Evolutionary conservation across 1,140 invertebrate genomes (phyloP), one percentile per base, ranked within the genome.

Genomic region (Lepidurus arcticus): DNA sequence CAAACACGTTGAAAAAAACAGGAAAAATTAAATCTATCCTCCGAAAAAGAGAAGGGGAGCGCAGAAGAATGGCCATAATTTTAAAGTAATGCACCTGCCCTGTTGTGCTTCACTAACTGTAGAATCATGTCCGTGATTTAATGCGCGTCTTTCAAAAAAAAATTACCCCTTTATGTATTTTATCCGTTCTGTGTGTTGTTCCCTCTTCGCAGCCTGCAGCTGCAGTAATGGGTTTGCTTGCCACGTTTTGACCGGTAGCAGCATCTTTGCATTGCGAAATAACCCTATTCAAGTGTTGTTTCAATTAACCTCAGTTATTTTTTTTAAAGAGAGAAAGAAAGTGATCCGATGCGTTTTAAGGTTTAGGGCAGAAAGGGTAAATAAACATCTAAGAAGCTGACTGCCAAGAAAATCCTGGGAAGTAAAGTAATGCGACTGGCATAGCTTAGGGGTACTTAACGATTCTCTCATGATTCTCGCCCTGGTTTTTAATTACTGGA

Each of bases 221-320:
- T 65, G 53, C 53, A 65, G 53, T 65, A 65, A 65, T 65, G 53
- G 53, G 53, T 65, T 65, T 65, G 53, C 53, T 65, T 65, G 16
- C 21, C 13, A 34, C 4, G 34, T 3, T 34, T 34, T 34, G 34
- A 34, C 53, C 21, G 7, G n/a, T 65, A 65, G 16, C 53, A 21
- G 21, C 7, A 65, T 21, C n/a, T 65, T 13, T 5, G 53, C 53
- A 65, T 65, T 65, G n/a, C 53, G 53, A 65, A 65, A 16, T 65
- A 65, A 65, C 47, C 47, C 47, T 65, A n/a, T 65, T 53, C 11
- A 53, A n/a, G 21, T 53, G 47, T 53, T 24, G 47, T 11, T 53
- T 53, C 0, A 53, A 7, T 53, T 16, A 53, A 53, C 3, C 1
- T 53, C 21, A 1, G 13, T 53, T 53, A 16, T 11, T 11, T 53